phyloP scores from a whole-genome alignment of 2,113 vertebrate species.

The Centropus unirufus region DNA sequence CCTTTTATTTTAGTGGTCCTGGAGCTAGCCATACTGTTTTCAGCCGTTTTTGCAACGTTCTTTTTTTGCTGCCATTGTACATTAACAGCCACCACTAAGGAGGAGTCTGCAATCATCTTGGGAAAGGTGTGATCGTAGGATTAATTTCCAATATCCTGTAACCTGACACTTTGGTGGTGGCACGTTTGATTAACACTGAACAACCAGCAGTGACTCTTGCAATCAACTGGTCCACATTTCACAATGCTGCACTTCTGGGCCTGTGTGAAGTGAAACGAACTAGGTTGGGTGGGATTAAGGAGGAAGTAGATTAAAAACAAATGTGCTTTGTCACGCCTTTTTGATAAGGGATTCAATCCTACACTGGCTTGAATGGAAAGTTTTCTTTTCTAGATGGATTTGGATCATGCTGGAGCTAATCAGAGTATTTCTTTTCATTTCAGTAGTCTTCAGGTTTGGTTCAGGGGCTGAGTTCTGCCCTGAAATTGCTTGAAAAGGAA shows the following conservation, averaged over 20 bases:
- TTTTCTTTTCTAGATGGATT: background rate
- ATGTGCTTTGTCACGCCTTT: background rate
- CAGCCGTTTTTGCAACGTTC: background rate
- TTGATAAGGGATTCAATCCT: background rate
- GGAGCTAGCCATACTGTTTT: background rate
- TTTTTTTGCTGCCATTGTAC: background rate
- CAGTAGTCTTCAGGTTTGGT: background rate
- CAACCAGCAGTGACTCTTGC: background rate
- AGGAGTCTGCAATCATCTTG: background rate
- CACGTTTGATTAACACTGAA: background rate
- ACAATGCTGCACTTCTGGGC: background rate
- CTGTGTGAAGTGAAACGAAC: background rate
- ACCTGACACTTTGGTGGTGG: background rate
- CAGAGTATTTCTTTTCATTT: background rate
- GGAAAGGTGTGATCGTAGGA: background rate
- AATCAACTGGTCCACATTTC: background rate
- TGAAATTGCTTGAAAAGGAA: background rate
- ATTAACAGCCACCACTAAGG: background rate
- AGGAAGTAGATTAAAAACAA: background rate
- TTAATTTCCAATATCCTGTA: background rate
- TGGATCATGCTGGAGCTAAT: background rate
- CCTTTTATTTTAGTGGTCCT: background rate
- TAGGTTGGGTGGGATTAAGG: background rate
- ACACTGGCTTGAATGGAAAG: background rate
- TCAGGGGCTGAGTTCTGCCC: background rate